Evolutionary conservation across 2,113 vertebrate genomes (phyloP).

Genomic region (Coryphaenoides rupestris): DNA sequence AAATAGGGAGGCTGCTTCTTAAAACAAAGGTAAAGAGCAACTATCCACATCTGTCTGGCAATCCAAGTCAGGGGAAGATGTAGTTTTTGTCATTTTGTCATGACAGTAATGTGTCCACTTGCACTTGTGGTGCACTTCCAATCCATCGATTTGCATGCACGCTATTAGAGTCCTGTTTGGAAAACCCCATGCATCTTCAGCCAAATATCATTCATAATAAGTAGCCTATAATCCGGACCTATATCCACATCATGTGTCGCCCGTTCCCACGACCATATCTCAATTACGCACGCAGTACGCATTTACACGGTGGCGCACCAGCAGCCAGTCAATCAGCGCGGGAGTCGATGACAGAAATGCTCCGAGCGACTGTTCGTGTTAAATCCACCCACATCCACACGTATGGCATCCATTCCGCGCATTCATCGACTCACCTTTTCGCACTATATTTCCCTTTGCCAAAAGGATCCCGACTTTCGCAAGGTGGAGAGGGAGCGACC

Average conservation of each 20-base stretch:
- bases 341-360: neutral
- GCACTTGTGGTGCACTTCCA: conserved; percentile 6
- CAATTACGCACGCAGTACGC: conserved; percentile 42
- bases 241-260: conserved; percentile 15
- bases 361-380: neutral
- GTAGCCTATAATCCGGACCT: conserved; percentile 24
- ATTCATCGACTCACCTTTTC: conserved; percentile 61
- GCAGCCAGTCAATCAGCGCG: neutral
- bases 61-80: no score
- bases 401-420: neutral
- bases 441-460: conserved; percentile 37
- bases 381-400: neutral
- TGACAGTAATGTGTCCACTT: conserved; percentile 35
- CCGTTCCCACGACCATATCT: conserved; percentile 10
- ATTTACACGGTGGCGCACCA: no score
- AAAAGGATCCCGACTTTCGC: conserved; percentile 30
- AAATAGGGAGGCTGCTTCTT: no score
- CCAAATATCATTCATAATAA: conserved; percentile 10
- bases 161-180: conserved; percentile 19
- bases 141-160: no score
- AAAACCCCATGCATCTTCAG: neutral
- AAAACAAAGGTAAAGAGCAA: no score
- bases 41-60: no score
- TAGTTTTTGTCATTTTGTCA: no score
- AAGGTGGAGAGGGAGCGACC: conserved; percentile 36